phyloP scores from a whole-genome alignment of 2,113 vertebrate species.

The Poecilia latipinna region DNA sequence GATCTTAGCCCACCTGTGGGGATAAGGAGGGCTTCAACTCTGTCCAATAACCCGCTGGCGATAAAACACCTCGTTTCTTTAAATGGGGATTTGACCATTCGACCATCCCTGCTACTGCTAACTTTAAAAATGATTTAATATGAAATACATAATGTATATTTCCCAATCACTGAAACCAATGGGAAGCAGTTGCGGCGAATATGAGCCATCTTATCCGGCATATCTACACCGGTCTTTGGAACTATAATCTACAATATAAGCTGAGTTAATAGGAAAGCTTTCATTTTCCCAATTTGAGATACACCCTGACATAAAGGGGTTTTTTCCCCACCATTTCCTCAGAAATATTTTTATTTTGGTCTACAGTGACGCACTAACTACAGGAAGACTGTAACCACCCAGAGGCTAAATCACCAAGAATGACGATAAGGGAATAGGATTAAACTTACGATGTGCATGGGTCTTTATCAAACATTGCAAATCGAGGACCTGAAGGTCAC shows the following conservation, averaged over 20 bases:
- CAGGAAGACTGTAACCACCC: neutral
- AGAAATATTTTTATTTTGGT: neutral
- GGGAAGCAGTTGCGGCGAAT: constrained; percentile 42
- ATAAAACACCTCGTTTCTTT: constrained; percentile 70
- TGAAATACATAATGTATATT: constrained; percentile 67
- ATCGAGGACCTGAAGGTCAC: no score
- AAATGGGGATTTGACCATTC: constrained; percentile 78
- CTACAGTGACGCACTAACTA: neutral
- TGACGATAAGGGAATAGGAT: neutral
- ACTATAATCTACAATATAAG: constrained; percentile 37
- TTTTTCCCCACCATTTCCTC: constrained; percentile 16
- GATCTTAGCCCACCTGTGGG: constrained; percentile 76
- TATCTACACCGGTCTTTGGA: constrained; percentile 42
- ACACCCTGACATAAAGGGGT: neutral
- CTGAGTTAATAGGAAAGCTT: constrained; percentile 31
- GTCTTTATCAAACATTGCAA: neutral
- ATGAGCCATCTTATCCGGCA: constrained; percentile 54
- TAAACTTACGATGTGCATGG: neutral
- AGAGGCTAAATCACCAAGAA: constrained; percentile 1
- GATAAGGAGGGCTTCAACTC: constrained; percentile 72
- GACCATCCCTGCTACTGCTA: constrained; percentile 43
- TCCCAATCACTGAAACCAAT: constrained; percentile 52
- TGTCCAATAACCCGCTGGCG: constrained; percentile 71
- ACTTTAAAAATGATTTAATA: constrained; percentile 72
- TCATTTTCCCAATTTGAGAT: constrained; percentile 2